Conservation (phyloP, 2,113 vertebrate species). For the Corvus hawaiiensis region DNA sequence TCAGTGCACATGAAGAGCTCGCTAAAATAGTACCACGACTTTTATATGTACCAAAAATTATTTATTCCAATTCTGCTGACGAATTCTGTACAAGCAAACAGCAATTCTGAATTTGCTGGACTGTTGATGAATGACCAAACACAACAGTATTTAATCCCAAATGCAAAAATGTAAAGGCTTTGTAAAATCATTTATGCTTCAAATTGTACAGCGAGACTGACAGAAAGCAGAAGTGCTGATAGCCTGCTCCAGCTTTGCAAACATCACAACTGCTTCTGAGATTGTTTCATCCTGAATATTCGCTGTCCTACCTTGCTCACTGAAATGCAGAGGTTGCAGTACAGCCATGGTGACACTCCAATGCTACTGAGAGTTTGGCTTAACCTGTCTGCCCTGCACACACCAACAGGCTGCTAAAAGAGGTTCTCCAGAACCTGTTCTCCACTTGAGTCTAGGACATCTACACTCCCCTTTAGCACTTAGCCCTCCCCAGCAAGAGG, state of each 20-base stretch:
- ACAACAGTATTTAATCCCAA: neutral
- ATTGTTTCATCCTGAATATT: neutral
- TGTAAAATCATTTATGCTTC: neutral
- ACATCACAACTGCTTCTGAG: neutral
- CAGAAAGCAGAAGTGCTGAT: neutral
- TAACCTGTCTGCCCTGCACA: neutral
- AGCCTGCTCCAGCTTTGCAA: neutral
- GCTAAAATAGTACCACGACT: neutral
- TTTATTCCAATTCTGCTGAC: neutral
- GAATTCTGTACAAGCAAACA: neutral
- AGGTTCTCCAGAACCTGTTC: neutral
- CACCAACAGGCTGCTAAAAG: neutral
- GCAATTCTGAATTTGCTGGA: neutral
- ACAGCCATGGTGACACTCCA: neutral
- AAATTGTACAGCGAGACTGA: neutral
- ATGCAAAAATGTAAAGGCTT: neutral
- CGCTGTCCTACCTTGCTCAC: neutral
- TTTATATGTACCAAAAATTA: neutral
- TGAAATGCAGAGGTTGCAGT: neutral
- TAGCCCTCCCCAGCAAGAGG: neutral
- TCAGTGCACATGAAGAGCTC: neutral
- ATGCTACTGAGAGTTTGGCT: rapidly evolving
- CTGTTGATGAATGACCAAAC: neutral
- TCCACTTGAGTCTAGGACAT: neutral
- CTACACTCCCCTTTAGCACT: neutral